Base-by-base conservation (phyloP, 2,888 invertebrate genomes). In the Cordilura impudica region DNA sequence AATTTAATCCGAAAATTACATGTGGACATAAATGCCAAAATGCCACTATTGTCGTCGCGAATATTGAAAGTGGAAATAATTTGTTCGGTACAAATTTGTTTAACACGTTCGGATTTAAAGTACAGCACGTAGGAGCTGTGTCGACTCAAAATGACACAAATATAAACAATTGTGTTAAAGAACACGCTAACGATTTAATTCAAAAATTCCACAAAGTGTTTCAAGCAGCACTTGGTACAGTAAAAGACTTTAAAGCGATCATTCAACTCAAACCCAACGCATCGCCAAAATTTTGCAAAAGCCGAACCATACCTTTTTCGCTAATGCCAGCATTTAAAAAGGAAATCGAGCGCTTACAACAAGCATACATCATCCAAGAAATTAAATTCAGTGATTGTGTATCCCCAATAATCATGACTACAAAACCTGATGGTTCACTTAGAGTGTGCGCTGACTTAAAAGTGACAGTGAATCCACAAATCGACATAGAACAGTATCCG, bases 401-500 rank as follows among this genome's bases (percentile, higher is more conserved):
- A n/a, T 86, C 87, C 8, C 86, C 87, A 4, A 83, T 86, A 4
- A 86, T 87, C 4, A 83, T 86, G 12, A 84, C 86, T 7, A 73
- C 84, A 21, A 88, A 87, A 54, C 74, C 81, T 12, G 78, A 85
- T 67, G 81, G 81, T 4, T 39, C 65, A 8, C 73, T 87, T 12
- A 75, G 85, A 31, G 84, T 82, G 10, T 83, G 82, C 31, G 82
- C 79, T 0, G 83, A 83, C 65, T 84, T 82, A 19, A 83, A 84
- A 51, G 51, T 53, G 39, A 23, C 79, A 21, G 69, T 47, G 23
- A 85, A 86, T 73, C 78, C 82, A 8, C 70, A 81, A 39, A 81
- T 86, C 29, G 76, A 84, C 10, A 81, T 83, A 10, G 85, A 85
- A 43, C 82, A n/a, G n/a, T n/a, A n/a, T n/a, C n/a, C n/a, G n/a